Base-by-base conservation (phyloP, 2,797 vertebrate genomes). In the Sphenopsis melanotis region DNA sequence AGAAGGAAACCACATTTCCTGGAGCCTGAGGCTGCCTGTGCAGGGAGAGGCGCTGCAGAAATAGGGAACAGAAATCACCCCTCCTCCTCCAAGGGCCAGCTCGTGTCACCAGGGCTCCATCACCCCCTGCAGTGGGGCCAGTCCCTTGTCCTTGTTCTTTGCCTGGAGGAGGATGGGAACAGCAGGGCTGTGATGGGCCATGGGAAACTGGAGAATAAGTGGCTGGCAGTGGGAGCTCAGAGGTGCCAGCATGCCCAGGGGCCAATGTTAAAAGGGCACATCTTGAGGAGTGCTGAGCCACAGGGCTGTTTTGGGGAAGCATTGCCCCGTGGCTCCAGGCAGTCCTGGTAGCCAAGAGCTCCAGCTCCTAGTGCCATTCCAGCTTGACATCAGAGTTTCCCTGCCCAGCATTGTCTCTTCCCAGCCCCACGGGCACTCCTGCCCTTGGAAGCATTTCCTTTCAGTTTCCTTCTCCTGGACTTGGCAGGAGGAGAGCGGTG, bases 51-150 rank as follows among this genome's bases (percentile, higher is more conserved):
- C 3, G 0, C 39, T 79, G 57, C 68, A 80, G 71, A 95, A 96
- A 95, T 85, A 61, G 74, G 93, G 94, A 96, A 96, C 79, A 90
- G 91, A 96, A 92, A 89, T 78, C 60, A 10, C 53, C 63, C 53
- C 41, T 76, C 70, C 61, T 87, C 34, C 65, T 93, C 5, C 5
- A 49, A 66, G 52, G 81, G 53, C n/a, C 17, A 14, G 49, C 56
- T 79, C 0, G 0, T 69, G 79, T 83, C 69, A 55, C 64, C 2
- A 3, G 1, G 2, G 29, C 41, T 27, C 65, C 0, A 1, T 55
- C 55, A 42, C 17, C 39, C 30, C 14, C 21, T 63, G 23, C 74
- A 56, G 44, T 1, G 0, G 9, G 20, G 47, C 32, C 2, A 2
- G 47, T 46, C 56, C 57, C 49, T 87, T 2, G 0, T 57, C 11